Evolutionary conservation across 2,888 invertebrate species (phyloP).

Genomic region (Pediacus dermestoides): DNA sequence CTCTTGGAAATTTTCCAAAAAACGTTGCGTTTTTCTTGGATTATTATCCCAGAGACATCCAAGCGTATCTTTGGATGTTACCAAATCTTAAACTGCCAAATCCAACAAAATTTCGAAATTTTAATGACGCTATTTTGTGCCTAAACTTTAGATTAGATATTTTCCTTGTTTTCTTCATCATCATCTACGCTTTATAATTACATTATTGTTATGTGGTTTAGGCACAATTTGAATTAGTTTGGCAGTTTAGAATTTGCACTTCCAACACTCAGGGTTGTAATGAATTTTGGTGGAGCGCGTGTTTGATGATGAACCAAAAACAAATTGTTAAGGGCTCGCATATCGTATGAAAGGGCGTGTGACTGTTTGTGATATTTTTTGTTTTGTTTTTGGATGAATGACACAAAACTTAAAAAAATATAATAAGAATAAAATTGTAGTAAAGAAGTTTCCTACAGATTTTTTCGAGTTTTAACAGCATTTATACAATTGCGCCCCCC

Average conservation of each 20-base stretch:
- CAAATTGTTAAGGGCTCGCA: slow-evolving; percentile 24
- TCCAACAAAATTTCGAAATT: slow-evolving; percentile 13
- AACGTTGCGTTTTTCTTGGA: too few species aligned
- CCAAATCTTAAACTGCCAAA: slow-evolving; percentile 32
- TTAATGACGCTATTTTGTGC: too few species aligned
- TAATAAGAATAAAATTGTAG: too few species aligned
- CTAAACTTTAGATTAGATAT: not conserved
- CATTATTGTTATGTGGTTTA: not conserved
- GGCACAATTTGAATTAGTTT: slow-evolving; percentile 9
- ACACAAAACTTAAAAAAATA: too few species aligned
- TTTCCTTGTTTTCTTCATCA: too few species aligned
- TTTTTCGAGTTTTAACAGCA: too few species aligned
- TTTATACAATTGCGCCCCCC: too few species aligned
- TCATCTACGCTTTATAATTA: too few species aligned
- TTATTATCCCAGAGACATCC: too few species aligned
- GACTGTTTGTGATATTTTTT: slow-evolving; percentile 24
- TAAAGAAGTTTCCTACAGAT: too few species aligned
- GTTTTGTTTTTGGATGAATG: slow-evolving; percentile 8
- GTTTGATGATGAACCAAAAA: slow-evolving; percentile 19
- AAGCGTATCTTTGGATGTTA: too few species aligned
- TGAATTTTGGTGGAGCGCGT: slow-evolving; percentile 25
- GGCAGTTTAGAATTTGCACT: slow-evolving; percentile 35
- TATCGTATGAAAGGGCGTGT: slow-evolving; percentile 25
- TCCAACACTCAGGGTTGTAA: slow-evolving; percentile 42
- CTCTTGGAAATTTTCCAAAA: too few species aligned